Percentiles rank a stretch among this genome's conserved stretches.
phyloP scores from a whole-genome alignment of 2,888 invertebrate species.

The Fabriciana adippe region DNA sequence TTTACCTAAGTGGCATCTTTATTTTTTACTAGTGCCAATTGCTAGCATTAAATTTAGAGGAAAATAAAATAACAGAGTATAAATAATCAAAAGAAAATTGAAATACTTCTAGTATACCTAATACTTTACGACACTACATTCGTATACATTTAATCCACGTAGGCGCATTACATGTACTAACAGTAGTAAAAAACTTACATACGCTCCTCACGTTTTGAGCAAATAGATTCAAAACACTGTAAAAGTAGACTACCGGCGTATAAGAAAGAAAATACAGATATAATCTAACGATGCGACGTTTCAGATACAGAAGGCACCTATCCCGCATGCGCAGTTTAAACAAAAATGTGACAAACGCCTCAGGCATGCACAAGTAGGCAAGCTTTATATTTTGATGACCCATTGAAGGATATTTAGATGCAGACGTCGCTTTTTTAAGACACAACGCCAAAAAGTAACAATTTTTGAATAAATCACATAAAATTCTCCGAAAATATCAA shows the following conservation, averaged over 20 bases:
- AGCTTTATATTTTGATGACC: constrained; percentile 7
- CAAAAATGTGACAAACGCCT: constrained; percentile 29
- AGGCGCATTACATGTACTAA: constrained; percentile 3
- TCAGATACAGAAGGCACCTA: constrained; percentile 24
- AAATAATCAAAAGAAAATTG: too few species aligned
- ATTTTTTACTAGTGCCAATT: too few species aligned
- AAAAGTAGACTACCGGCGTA: constrained; percentile 25
- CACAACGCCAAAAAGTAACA: not conserved
- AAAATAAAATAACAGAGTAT: too few species aligned
- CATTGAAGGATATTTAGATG: constrained; percentile 17
- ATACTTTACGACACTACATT: not conserved
- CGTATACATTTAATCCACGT: constrained; percentile 5
- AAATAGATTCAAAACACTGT: constrained; percentile 24
- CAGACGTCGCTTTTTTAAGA: not conserved
- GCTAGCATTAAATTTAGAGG: too few species aligned
- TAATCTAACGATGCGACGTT: constrained; percentile 21
- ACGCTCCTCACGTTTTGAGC: constrained; percentile 4
- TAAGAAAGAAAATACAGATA: constrained; percentile 24
- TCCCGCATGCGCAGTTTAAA: constrained; percentile 21
- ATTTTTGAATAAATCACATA: not conserved
- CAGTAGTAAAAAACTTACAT: not conserved
- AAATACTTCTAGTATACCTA: too few species aligned
- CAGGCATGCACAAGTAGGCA: constrained; percentile 24
- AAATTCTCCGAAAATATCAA: not conserved
- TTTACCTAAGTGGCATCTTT: too few species aligned